phyloP scores from a whole-genome alignment of 2,797 vertebrate genomes.

The Tokudaia muenninki region DNA sequence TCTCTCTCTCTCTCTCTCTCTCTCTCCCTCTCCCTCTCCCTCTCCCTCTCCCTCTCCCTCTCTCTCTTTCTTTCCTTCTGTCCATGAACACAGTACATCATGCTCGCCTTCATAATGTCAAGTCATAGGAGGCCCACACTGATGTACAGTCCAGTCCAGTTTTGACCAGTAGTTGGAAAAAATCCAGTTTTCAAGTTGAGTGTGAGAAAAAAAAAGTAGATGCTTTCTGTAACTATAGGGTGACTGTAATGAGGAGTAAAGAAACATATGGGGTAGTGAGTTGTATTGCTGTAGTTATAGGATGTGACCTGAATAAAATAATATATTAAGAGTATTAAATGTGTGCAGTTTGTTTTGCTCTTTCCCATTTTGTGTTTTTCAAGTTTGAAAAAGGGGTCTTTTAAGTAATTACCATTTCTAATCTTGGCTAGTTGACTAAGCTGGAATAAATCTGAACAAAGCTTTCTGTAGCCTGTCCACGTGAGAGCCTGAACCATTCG shows the following conservation, averaged over 20 bases:
- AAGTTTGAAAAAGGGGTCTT: not conserved
- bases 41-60: not conserved
- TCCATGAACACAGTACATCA: not conserved
- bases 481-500: not conserved
- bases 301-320: not conserved
- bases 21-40: not conserved
- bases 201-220: not conserved
- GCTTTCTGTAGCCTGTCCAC: not conserved
- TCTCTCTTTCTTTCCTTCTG: not conserved
- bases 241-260: not conserved
- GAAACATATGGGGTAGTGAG: not conserved
- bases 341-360: not conserved
- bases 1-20: not conserved
- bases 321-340: not conserved
- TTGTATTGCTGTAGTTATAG: not conserved
- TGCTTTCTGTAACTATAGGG: slow-evolving; percentile 5
- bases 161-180: slow-evolving; percentile 44
- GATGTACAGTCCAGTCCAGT: not conserved
- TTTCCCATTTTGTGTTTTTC: not conserved
- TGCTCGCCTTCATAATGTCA: not conserved
- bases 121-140: not conserved
- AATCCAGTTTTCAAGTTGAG: not conserved
- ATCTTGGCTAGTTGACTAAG: not conserved
- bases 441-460: not conserved
- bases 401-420: not conserved